Evolutionary conservation across 2,113 vertebrate species (phyloP).

Genomic region (Elanoides forficatus): DNA sequence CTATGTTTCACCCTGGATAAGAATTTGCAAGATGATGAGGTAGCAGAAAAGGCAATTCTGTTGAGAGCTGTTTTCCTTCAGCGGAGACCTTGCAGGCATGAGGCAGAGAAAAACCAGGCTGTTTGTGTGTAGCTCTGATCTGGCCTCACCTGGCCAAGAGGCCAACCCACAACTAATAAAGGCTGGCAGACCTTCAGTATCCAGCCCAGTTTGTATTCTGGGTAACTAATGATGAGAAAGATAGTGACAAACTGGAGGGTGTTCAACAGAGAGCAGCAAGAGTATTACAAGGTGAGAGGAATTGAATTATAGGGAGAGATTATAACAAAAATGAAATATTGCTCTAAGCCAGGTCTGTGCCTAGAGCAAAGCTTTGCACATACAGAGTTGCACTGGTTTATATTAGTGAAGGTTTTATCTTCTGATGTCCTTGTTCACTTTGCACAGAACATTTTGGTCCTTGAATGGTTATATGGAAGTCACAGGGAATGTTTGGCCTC

Average conservation of each 20-base stretch:
- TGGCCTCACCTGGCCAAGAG: not conserved
- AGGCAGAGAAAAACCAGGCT: not conserved
- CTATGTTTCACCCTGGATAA: not conserved
- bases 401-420: not conserved
- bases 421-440: not conserved
- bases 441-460: not conserved
- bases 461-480: not conserved
- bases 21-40: not conserved
- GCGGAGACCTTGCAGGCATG: not conserved
- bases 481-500: not conserved
- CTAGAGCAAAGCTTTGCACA: not conserved
- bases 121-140: not conserved
- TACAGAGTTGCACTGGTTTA: not conserved
- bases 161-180: not conserved
- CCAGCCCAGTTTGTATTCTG: not conserved
- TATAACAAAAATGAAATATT: not conserved
- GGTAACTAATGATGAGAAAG: not conserved
- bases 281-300: not conserved
- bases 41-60: not conserved
- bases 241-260: not conserved
- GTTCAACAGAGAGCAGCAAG: not conserved
- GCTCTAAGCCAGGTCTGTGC: not conserved
- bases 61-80: not conserved
- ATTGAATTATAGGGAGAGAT: not conserved
- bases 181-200: not conserved